Percentiles rank a stretch among this genome's conserved stretches.
Evolutionary conservation across 2,888 invertebrate species (phyloP).

Genomic region (Sericinus montela): DNA sequence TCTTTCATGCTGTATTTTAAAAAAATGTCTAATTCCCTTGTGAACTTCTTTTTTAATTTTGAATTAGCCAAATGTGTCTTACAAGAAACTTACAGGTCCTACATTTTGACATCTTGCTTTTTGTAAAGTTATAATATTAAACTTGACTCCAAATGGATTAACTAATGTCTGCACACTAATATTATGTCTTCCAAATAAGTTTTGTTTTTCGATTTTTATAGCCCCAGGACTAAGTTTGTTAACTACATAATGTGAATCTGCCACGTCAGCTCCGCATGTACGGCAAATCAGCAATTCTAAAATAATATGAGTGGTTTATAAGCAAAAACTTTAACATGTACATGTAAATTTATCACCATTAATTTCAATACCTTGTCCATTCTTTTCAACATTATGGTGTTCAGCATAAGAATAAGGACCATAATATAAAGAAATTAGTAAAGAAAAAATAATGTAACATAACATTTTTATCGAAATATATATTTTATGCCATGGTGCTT

Average conservation of each 20-base stretch:
- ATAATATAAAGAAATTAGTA: conserved; percentile 6
- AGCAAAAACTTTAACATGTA: neutral
- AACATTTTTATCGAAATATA: conserved; percentile 11
- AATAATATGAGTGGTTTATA: too few species aligned
- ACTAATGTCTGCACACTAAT: conserved; percentile 77
- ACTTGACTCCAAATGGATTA: conserved; percentile 76
- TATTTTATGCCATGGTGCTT: too few species aligned
- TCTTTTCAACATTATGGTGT: conserved; percentile 31
- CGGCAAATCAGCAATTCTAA: conserved; percentile 78
- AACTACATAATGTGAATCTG: conserved; percentile 72
- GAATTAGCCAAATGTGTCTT: too few species aligned
- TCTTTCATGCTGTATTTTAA: too few species aligned
- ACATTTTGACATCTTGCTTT: conserved; percentile 77
- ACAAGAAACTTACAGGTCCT: conserved; percentile 58
- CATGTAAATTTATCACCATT: neutral
- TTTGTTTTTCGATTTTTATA: conserved; percentile 60
- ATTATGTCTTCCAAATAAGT: conserved; percentile 73
- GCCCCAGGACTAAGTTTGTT: conserved; percentile 74
- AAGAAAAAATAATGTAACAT: conserved; percentile 5
- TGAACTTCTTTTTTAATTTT: too few species aligned
- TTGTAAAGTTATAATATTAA: conserved; percentile 72
- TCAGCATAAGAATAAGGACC: neutral
- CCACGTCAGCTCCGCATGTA: conserved; percentile 79
- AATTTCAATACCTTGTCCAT: conserved; percentile 42
- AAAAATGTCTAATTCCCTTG: too few species aligned